Evolutionary conservation across 2,797 vertebrate genomes (phyloP).

Genomic region (Myripristis murdjan): DNA sequence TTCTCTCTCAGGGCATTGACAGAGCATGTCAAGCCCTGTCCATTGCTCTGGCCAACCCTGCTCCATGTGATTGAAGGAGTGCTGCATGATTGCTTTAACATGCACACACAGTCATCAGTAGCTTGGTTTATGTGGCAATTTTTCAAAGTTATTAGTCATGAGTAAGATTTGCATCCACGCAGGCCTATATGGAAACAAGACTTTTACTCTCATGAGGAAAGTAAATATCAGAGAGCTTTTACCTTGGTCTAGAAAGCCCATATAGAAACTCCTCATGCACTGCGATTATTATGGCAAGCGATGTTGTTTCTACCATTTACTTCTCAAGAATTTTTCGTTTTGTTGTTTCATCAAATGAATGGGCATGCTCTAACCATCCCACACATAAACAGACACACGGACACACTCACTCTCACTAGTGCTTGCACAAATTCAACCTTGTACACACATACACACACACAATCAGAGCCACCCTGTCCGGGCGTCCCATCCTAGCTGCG

Average conservation of each 20-base stretch:
- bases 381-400: constrained; percentile 51
- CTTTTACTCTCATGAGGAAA: constrained; percentile 32
- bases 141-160: constrained; percentile 40
- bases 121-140: constrained; percentile 32
- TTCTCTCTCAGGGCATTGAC: constrained; percentile 24
- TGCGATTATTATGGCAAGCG: constrained; percentile 24
- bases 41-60: background rate
- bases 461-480: constrained; percentile 70
- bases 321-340: constrained; percentile 78
- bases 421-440: constrained; percentile 2
- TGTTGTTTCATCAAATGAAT: constrained; percentile 77
- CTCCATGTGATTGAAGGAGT: constrained; percentile 11
- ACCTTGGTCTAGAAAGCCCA: background rate
- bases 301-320: constrained; percentile 48
- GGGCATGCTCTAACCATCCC: constrained; percentile 70
- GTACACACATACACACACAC: constrained; percentile 47
- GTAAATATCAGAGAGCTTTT: constrained; percentile 25
- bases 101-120: constrained; percentile 29
- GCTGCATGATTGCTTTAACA: constrained; percentile 56
- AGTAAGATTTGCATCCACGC: constrained; percentile 13
- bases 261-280: constrained; percentile 2
- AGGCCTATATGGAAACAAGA: constrained; percentile 25
- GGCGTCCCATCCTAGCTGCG: constrained; percentile 71
- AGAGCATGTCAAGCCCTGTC: background rate
- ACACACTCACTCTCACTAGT: constrained; percentile 27